phyloP scores from a whole-genome alignment of 1,140 invertebrate genomes.

The Mercenaria mercenaria region DNA sequence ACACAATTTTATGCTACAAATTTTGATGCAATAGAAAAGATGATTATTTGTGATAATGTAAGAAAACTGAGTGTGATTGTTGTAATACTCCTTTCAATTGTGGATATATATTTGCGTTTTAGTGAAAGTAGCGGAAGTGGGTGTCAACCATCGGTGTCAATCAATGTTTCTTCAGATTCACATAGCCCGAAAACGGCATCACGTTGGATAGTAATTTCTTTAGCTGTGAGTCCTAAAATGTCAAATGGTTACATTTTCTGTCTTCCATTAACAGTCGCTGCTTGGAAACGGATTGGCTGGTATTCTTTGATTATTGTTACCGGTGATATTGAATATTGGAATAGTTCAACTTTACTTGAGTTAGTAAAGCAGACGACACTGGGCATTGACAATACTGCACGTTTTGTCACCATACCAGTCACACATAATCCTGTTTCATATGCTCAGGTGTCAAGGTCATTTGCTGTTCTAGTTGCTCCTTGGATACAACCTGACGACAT shows the following conservation, averaged over 20 bases:
- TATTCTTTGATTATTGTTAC: not conserved
- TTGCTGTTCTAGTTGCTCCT: not conserved
- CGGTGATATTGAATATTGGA: not conserved
- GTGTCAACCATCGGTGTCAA: not conserved
- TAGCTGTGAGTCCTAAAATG: not conserved
- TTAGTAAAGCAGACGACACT: not conserved
- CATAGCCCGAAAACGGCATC: not conserved
- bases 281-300: slow-evolving; percentile 13
- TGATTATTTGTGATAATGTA: no score
- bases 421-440: not conserved
- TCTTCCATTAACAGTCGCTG: not conserved
- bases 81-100: not conserved
- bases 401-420: not conserved
- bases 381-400: not conserved
- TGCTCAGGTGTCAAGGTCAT: slow-evolving; percentile 1
- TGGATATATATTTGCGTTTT: not conserved
- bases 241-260: not conserved
- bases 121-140: not conserved
- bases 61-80: not conserved
- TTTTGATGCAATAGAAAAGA: no score
- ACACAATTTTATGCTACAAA: no score
- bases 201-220: not conserved
- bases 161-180: not conserved
- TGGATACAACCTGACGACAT: not conserved
- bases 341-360: not conserved